A percentile compares a stretch with the other conserved stretches of the same genome.
These are phyloP conservation scores for Drosophila subpulchrella DNA, from an alignment of 1,140 invertebrate genomes.

Conservation along the genomic window DNA sequence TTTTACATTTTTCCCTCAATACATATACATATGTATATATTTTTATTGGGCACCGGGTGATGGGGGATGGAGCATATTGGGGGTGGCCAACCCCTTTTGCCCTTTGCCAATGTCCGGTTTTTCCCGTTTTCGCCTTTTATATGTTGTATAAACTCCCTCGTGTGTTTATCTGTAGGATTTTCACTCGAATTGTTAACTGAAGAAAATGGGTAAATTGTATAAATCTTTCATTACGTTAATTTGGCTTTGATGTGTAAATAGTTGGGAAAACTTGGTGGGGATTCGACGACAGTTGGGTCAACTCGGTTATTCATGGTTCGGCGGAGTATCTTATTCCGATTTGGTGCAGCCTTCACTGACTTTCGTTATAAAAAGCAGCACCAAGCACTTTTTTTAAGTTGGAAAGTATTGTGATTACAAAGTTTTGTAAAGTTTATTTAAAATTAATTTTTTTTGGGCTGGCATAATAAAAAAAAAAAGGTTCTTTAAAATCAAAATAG, in stretches of 20 bases:
- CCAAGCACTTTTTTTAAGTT: too few species aligned
- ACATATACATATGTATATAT: conserved; percentile 5
- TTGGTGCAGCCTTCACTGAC: not conserved
- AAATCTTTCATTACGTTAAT: conserved; percentile 72
- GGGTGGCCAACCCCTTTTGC: conserved; percentile 27
- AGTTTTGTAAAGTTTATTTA: too few species aligned
- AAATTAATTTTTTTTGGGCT: too few species aligned
- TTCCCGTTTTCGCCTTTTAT: conserved; percentile 2
- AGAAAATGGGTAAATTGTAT: conserved; percentile 46
- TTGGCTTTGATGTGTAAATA: conserved; percentile 61
- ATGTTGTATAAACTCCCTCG: not conserved
- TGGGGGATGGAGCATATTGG: conserved; percentile 12
- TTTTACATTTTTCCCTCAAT: conserved; percentile 38
- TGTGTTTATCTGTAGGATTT: conserved; percentile 32
- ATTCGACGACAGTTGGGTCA: not conserved
- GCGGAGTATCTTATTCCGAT: not conserved
- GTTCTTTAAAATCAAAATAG: too few species aligned
- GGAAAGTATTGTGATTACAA: too few species aligned
- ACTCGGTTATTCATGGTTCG: not conserved
- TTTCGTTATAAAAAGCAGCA: not conserved
- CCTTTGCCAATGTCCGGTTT: conserved; percentile 21
- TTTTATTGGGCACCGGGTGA: conserved; percentile 2
- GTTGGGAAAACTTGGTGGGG: conserved; percentile 8
- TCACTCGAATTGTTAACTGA: conserved; percentile 32
- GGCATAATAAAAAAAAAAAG: too few species aligned